A percentile compares a stretch with the other conserved stretches of the same genome.
Evolutionary conservation across 37 sponge, comb jelly and placozoan species (phyloP).

Genomic region (Petrosia ficiformis): DNA sequence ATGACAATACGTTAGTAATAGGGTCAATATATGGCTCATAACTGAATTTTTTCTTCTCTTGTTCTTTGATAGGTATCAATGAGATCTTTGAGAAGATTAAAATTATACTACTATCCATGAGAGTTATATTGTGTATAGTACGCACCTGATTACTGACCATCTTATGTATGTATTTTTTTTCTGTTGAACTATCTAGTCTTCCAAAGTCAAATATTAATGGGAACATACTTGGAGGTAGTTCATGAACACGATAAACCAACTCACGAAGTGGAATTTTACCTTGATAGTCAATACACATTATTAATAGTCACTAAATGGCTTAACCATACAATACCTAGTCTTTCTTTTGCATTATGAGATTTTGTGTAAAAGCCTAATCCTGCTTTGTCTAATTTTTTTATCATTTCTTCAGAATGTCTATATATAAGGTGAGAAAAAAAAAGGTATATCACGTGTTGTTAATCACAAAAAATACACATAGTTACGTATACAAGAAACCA

Average conservation of each 20-base stretch:
- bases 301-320: no score
- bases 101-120: no score
- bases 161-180: constrained; percentile 38
- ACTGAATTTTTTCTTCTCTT: no score
- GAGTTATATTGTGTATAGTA: no score
- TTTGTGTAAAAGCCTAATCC: constrained; percentile 82
- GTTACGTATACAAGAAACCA: no score
- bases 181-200: constrained; percentile 41
- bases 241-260: constrained; percentile 81
- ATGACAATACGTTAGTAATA: constrained; percentile 45
- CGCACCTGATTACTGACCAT: constrained; percentile 62
- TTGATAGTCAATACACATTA: background rate
- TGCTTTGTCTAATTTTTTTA: constrained; percentile 75
- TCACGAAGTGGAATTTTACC: constrained; percentile 73
- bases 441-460: no score
- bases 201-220: no score
- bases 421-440: background rate
- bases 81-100: no score
- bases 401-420: constrained; percentile 84
- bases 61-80: no score
- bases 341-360: constrained; percentile 26
- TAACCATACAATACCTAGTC: constrained; percentile 77
- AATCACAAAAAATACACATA: no score
- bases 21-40: constrained; percentile 27
- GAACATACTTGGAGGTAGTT: constrained; percentile 84